Evolutionary conservation across 2,797 vertebrate species (phyloP).

Genomic region (Mormyrops boulengeri): DNA sequence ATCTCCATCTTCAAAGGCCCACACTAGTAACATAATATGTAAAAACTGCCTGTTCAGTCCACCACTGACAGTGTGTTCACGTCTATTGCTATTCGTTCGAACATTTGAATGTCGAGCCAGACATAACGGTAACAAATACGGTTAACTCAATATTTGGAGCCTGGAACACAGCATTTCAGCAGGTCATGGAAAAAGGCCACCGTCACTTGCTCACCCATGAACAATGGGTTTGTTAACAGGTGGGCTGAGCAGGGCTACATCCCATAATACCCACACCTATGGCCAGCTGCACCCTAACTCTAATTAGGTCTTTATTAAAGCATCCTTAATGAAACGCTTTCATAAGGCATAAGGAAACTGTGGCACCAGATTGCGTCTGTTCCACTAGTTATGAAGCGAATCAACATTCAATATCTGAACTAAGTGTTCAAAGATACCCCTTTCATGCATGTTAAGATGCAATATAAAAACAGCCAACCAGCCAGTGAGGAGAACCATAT

Average conservation of each 20-base stretch:
- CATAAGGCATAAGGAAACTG: slow-evolving; percentile 36
- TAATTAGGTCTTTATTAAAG: slow-evolving; percentile 46
- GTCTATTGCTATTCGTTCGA: not conserved
- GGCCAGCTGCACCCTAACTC: slow-evolving; percentile 39
- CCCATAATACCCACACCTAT: slow-evolving; percentile 22
- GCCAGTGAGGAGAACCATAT: slow-evolving; percentile 41
- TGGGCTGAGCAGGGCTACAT: not conserved
- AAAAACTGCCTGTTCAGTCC: not conserved
- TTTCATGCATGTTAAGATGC: slow-evolving; percentile 35
- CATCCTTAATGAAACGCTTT: slow-evolving; percentile 40
- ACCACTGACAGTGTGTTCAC: not conserved
- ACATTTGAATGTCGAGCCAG: not conserved
- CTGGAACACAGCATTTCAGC: not conserved
- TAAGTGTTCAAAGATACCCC: slow-evolving; percentile 41
- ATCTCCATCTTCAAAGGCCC: not conserved
- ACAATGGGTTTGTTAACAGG: not conserved
- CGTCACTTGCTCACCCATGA: not conserved
- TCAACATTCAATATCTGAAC: slow-evolving; percentile 44
- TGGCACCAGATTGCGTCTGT: slow-evolving; percentile 24
- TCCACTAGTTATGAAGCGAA: slow-evolving; percentile 46
- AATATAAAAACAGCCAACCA: slow-evolving; percentile 36
- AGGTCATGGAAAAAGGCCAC: not conserved
- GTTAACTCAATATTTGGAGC: not conserved
- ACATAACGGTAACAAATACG: not conserved
- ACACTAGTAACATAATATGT: not conserved